These are phyloP conservation scores for Eumeta japonica DNA, from an alignment of 1,140 invertebrate species.

Conservation along the genomic window DNA sequence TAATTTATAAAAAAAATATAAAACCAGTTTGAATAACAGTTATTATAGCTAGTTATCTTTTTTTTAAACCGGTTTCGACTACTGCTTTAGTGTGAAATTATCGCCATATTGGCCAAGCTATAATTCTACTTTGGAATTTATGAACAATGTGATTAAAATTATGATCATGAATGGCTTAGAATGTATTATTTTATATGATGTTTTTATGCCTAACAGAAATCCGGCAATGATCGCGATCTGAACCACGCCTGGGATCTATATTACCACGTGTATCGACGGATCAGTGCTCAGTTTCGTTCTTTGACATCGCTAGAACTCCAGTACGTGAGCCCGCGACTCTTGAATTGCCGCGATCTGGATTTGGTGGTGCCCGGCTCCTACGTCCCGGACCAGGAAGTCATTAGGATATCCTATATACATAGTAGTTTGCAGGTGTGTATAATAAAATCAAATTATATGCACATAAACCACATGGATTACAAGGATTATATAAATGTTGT, in stretches of 20 bases:
- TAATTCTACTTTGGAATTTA: no score
- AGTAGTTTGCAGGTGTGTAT: constrained; percentile 74
- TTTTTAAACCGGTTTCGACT: no score
- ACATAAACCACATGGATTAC: neutral
- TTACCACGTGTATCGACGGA: constrained; percentile 95
- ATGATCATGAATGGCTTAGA: no score
- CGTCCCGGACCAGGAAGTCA: constrained; percentile 80
- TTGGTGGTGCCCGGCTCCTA: constrained; percentile 95
- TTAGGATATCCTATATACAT: constrained; percentile 87
- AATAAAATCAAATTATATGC: constrained; percentile 3
- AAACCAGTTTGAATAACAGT: no score
- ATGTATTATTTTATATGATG: no score
- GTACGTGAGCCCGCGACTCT: constrained; percentile 91
- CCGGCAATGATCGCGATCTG: constrained; percentile 84
- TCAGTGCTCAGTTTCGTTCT: constrained; percentile 90
- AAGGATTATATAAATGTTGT: neutral
- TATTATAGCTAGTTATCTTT: no score
- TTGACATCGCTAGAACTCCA: constrained; percentile 87
- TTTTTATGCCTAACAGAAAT: no score
- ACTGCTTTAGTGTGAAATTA: no score
- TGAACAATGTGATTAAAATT: no score
- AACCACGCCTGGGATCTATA: constrained; percentile 99
- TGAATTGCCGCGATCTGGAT: constrained; percentile 87
- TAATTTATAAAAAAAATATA: no score
- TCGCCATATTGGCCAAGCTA: no score